Evolutionary conservation across 2,888 invertebrate genomes (phyloP).

Genomic region (Pogonocherus hispidulus): DNA sequence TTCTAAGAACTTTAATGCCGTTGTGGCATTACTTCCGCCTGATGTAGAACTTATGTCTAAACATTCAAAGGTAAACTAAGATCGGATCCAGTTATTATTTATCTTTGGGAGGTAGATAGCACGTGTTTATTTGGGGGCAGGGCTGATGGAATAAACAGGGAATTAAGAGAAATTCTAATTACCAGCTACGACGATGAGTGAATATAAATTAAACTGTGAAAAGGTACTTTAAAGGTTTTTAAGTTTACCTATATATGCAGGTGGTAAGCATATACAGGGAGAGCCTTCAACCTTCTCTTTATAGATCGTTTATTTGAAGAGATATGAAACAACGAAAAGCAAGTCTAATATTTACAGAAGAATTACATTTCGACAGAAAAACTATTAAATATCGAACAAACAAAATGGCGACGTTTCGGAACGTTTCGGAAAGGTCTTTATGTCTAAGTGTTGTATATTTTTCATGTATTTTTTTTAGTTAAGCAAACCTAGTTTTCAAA

Average conservation of each 20-base stretch:
- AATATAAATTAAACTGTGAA: not conserved
- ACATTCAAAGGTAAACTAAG: conserved; percentile 13
- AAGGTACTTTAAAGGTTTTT: not conserved
- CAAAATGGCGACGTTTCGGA: too few relatives aligned
- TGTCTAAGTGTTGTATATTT: too few relatives aligned
- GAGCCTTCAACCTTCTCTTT: too few relatives aligned
- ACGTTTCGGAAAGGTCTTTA: too few relatives aligned
- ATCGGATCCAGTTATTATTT: conserved; percentile 24
- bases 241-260: not conserved
- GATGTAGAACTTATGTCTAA: conserved; percentile 15
- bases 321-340: too few relatives aligned
- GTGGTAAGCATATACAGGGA: too few relatives aligned
- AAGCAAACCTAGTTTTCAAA: too few relatives aligned
- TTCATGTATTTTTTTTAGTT: too few relatives aligned
- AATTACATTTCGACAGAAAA: too few relatives aligned
- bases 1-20: conserved; percentile 23
- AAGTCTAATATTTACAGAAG: too few relatives aligned
- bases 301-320: too few relatives aligned
- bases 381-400: too few relatives aligned
- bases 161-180: conserved; percentile 12
- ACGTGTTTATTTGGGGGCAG: conserved; percentile 8
- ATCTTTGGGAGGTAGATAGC: conserved; percentile 20
- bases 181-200: not conserved
- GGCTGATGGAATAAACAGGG: conserved; percentile 21
- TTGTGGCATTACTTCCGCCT: conserved; percentile 26